Evolutionary conservation across 1,140 invertebrate genomes (phyloP), one percentile per base, ranked within the genome.

Genomic region (Sycophila sp.): DNA sequence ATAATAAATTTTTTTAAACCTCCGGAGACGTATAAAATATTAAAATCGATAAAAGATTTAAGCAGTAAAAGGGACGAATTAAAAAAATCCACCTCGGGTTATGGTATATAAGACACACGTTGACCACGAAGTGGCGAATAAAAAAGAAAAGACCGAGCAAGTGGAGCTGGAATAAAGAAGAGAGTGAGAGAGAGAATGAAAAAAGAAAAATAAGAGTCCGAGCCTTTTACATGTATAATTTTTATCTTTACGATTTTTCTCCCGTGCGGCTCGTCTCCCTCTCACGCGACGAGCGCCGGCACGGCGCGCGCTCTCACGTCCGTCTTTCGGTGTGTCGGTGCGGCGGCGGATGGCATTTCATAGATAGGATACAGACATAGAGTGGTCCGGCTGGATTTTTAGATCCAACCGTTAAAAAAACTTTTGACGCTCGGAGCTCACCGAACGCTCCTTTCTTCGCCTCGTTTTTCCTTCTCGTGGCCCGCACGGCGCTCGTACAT

Each of bases 391-490:
- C 56, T 15, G 45, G 56, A 69, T 69, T 60, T 69, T 62, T 38
- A 51, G 42, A 38, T 51, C 22, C 17, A 45, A 60, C 66, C 66
- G 66, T 68, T 68, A 68, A 67, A 64, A n/a, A 58, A 56, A 34
- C 17, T 47, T 67, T 53, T 24, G 38, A 58, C 63, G 63, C 47
- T 53, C 49, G 2, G 4, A 4, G 49, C 34, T 47, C 24, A 36
- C 15, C 40, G 38, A 34, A 10, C 17, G 15, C 38, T 47, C 45
- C 30, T 55, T 19, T 26, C 26, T 30, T 47, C 42, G 42, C 26
- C 17, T 15, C 22, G 28, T 26, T 19, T 10, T 51, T 49, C 17
- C 22, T 45, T 24, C 3, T 10, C 1, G 22, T 51, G 2, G 10
- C 32, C n/a, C n/a, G n/a, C n/a, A n/a, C n/a, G n/a, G n/a, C n/a